Conservation (phyloP, 2,113 vertebrate species). For the Nansenia antarctica region DNA sequence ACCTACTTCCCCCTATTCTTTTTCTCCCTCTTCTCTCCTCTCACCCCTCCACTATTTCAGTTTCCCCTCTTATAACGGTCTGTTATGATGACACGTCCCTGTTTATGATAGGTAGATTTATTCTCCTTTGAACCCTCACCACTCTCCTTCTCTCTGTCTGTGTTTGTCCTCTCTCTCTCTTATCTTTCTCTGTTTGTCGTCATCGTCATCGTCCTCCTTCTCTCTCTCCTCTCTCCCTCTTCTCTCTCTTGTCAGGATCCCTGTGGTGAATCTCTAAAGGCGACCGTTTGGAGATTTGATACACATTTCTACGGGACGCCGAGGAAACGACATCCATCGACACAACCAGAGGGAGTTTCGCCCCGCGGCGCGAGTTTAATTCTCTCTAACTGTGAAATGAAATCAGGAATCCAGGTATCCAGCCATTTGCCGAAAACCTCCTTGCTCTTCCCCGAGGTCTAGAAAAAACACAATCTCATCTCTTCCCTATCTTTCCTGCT, state of each 20-base stretch:
- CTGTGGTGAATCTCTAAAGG: conserved; percentile 81
- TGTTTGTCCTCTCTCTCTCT: too few relatives aligned
- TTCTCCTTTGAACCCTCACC: too few relatives aligned
- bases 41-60: too few relatives aligned
- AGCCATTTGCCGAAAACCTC: conserved; percentile 49
- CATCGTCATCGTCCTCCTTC: conserved; percentile 9
- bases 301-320: conserved; percentile 61
- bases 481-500: background rate
- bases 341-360: conserved; percentile 52
- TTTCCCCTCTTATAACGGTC: too few relatives aligned
- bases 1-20: too few relatives aligned
- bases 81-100: too few relatives aligned
- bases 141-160: too few relatives aligned
- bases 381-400: conserved; percentile 68
- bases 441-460: conserved; percentile 37
- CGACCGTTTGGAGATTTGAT: conserved; percentile 62
- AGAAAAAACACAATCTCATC: conserved; percentile 38
- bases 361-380: conserved; percentile 38
- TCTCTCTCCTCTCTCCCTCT: background rate
- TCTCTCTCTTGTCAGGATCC: conserved; percentile 68
- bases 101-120: too few relatives aligned
- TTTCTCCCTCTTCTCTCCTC: too few relatives aligned
- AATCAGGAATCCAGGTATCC: conserved; percentile 67
- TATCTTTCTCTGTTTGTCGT: too few relatives aligned
- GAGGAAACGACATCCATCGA: conserved; percentile 52